These are phyloP conservation scores for Drosophila teissieri DNA, from an alignment of 1,140 invertebrate species.

Conservation along the genomic window DNA sequence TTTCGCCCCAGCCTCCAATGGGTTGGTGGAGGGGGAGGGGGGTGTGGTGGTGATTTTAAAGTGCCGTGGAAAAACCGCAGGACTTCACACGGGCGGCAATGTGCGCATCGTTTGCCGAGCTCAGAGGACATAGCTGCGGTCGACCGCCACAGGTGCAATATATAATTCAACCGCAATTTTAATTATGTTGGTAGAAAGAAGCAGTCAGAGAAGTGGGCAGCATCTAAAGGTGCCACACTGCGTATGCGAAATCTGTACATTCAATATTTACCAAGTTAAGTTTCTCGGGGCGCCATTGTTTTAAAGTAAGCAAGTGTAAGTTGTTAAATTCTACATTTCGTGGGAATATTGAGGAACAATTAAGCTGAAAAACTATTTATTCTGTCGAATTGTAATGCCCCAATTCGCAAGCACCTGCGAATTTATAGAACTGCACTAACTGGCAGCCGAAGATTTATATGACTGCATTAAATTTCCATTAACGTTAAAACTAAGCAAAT, in stretches of 20 bases:
- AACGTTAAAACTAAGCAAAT: constrained; percentile 54
- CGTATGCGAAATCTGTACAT: constrained; percentile 59
- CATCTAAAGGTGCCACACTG: constrained; percentile 36
- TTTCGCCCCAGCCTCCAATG: background rate
- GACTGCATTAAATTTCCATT: constrained; percentile 53
- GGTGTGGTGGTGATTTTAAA: constrained; percentile 38
- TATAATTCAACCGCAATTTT: constrained; percentile 78
- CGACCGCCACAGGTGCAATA: constrained; percentile 75
- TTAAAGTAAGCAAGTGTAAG: background rate
- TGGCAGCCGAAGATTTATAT: constrained; percentile 37
- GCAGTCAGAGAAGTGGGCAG: constrained; percentile 9
- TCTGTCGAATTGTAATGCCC: background rate
- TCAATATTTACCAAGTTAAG: background rate
- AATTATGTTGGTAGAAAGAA: constrained; percentile 72
- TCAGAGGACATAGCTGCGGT: constrained; percentile 53
- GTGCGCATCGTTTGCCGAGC: constrained; percentile 35
- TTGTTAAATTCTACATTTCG: too few relatives aligned
- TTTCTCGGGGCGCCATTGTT: background rate
- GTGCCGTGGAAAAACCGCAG: constrained; percentile 61
- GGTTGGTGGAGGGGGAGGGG: too few relatives aligned
- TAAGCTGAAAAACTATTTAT: background rate
- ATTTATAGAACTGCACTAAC: constrained; percentile 39
- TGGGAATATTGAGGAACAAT: background rate
- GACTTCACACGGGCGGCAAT: constrained; percentile 54
- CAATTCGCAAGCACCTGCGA: constrained; percentile 18